Evolutionary conservation across 2,888 invertebrate species (phyloP), one percentile per base, ranked within the genome.

Genomic region (Cancer borealis): DNA sequence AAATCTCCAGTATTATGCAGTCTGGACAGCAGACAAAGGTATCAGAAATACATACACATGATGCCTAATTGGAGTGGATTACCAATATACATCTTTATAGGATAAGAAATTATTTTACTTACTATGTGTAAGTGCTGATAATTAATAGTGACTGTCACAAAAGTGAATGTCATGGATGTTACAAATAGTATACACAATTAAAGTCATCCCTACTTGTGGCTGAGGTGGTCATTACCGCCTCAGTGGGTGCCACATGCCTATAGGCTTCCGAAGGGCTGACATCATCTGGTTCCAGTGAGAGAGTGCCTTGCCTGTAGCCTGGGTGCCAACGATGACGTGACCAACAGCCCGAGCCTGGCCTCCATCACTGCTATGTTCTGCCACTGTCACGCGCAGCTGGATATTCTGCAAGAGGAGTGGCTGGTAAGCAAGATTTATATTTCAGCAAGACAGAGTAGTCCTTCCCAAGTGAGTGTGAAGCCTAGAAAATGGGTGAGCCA

Each of bases 211-310:
- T 73, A 73, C 73, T 73, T 73, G 73, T 26, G 26, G 73, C 73
- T 8, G 21, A 26, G 39, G 84, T 14, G 39, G 39, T 84, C 88
- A 49, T 60, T 95, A 96, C 95, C 96, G 97, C 96, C 98, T 97
- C 88, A 98, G 97, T 66, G 98, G 97, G 96, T 98, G 98, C 98
- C 98, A 98, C 98, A 98, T 98, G 60, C 98, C 98, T 12, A 98
- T 97, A 0, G 98, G 98, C 96, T 98, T 98, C 95, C 98, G 97
- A 89, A 98, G 97, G 30, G 98, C 98, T 66, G 98, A 97, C 96
- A 98, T 97, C 98, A 98, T 98, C 97, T 98, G 98, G 96, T 98
- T 98, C 98, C 98, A 98, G 96, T 98, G 98, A 46, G 97, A 97
- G 92, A 98, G 96, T 1, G 98, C 97, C 96, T 98, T 97, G 93